Base-by-base conservation (phyloP, 1,140 invertebrate genomes). In the Cotesia vestalis region DNA sequence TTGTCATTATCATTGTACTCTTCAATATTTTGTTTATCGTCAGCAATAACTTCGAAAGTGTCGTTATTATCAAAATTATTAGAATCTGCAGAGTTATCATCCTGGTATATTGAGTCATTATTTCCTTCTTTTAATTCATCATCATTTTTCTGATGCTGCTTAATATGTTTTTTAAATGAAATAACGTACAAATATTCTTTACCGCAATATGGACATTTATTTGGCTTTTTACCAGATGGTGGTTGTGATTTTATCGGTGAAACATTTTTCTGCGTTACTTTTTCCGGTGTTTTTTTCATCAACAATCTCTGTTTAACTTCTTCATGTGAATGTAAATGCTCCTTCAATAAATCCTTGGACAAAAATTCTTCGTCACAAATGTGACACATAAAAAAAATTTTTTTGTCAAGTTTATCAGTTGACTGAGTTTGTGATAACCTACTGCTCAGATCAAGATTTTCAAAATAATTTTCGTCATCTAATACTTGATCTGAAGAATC, bases 101-200 rank as follows among this genome's bases (percentile, higher is more conserved):
- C 81, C 27, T 81, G 83, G 0, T 76, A 62, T 36, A 82, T 79
- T 12, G 81, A 81, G 38, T 79, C 72, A 60, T 83, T 83, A 1
- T 76, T 75, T 3, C 77, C 77, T 57, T 78, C 77, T 57, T 78
- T 80, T 20, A 73, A 5, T 59, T 78, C 46, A 11, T 78, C 77
- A 66, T 81, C 76, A 34, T 84, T 82, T 27, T 76, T 80, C 53
- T 85, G 83, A 17, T 86, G 85, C 62, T 84, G 84, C 27, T 84
- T 86, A 11, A 86, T 72, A 63, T 87, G 86, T 64, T 87, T 87
- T 38, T 81, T 86, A 66, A 80, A 87, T 2, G 86, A 86, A 61
- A 84, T 86, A 14, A 87, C 80, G 38, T 87, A 87, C n/a, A 85
- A 75, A 74, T 87, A 87, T 46, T 86, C 84, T 73, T 86, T 87